phyloP scores from a whole-genome alignment of 2,888 invertebrate genomes.

The Pyrrhosoma nymphula region DNA sequence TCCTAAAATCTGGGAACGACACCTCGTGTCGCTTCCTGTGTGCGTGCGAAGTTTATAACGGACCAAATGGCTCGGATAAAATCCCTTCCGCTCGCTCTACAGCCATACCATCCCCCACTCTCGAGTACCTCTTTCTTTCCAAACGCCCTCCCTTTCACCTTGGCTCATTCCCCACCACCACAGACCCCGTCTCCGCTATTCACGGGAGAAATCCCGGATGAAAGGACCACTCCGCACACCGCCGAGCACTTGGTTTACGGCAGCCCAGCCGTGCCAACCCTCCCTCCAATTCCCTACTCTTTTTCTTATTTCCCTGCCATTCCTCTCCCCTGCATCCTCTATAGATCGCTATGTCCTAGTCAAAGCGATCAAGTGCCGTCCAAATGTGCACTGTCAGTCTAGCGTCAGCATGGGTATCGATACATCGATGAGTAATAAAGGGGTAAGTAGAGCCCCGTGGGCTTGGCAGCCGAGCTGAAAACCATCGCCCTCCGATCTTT shows the following conservation, averaged over 20 bases:
- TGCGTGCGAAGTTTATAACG: constrained; percentile 22
- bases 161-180: not conserved
- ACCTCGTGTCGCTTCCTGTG: constrained; percentile 8
- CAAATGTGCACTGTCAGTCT: not conserved
- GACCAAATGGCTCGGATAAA: constrained; percentile 19
- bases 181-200: not conserved
- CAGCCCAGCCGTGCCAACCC: not conserved
- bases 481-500: not conserved
- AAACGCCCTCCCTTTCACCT: not conserved
- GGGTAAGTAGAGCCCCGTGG: not conserved
- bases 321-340: not conserved
- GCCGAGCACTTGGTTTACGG: not conserved
- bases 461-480: not conserved
- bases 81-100: constrained; percentile 2
- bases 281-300: not conserved
- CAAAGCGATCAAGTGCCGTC: not conserved
- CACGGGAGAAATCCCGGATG: not conserved
- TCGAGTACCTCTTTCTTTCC: not conserved
- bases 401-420: not conserved
- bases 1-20: constrained; percentile 17
- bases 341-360: not conserved
- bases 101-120: not conserved
- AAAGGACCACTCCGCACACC: constrained; percentile 17
- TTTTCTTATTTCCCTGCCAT: too few species aligned
- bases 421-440: not conserved